Percentiles rank a stretch among this genome's conserved stretches.
Conservation (phyloP, 2,113 vertebrate genomes). For the Chaetodon auriga region DNA sequence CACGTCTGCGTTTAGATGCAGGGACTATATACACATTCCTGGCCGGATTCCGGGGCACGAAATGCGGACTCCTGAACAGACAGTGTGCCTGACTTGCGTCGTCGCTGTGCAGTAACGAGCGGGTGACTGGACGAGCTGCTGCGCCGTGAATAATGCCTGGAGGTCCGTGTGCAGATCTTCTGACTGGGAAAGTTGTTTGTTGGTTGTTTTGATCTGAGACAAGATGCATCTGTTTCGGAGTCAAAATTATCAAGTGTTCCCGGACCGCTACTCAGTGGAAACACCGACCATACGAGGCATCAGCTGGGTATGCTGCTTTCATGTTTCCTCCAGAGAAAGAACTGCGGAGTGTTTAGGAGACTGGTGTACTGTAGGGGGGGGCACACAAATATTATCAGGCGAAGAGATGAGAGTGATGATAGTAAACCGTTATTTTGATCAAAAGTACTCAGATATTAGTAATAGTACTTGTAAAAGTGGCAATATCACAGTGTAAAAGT, state of each 20-base stretch:
- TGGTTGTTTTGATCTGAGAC: constrained; percentile 48
- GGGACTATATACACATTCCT: neutral
- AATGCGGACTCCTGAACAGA: constrained; percentile 34
- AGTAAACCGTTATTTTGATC: neutral
- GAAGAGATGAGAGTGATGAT: neutral
- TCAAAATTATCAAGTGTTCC: constrained; percentile 91
- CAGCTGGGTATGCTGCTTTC: constrained; percentile 87
- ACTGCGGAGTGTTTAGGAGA: neutral
- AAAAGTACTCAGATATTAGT: neutral
- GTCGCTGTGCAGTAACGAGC: constrained; percentile 10
- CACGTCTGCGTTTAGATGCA: neutral
- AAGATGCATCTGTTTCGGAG: constrained; percentile 92
- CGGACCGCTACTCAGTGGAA: constrained; percentile 80
- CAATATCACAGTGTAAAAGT: neutral
- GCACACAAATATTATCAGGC: neutral
- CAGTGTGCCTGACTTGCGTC: neutral
- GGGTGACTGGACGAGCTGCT: neutral
- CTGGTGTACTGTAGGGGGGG: neutral
- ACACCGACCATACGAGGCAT: constrained; percentile 88
- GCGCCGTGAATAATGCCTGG: constrained; percentile 52
- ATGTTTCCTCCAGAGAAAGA: neutral
- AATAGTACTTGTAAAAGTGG: neutral
- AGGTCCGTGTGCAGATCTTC: constrained; percentile 45
- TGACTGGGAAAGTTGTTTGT: constrained; percentile 50
- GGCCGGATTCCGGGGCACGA: neutral